Evolutionary conservation across 2,888 invertebrate species (phyloP).

Genomic region (Lypha dubia): DNA sequence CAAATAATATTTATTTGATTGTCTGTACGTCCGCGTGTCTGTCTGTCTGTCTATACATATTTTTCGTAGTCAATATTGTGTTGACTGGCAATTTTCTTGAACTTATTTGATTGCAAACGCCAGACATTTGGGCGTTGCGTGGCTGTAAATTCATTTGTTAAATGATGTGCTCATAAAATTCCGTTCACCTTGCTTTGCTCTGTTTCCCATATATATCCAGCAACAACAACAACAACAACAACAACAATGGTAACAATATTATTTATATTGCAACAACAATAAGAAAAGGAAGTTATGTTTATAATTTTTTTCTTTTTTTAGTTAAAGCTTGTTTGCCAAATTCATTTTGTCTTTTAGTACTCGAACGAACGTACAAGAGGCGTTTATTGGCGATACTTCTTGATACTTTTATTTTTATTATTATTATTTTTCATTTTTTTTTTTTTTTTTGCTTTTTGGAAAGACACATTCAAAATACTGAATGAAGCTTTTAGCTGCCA

Average conservation of each 20-base stretch:
- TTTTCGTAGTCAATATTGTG: conserved; percentile 57
- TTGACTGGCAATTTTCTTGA: conserved; percentile 68
- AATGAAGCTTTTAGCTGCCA: conserved; percentile 60
- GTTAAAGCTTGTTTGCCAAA: conserved; percentile 63
- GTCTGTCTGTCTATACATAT: not conserved
- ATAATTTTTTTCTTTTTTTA: conserved; percentile 3
- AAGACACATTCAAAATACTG: conserved; percentile 65
- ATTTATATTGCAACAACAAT: conserved; percentile 21
- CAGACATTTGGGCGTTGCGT: conserved; percentile 84
- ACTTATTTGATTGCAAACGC: conserved; percentile 79
- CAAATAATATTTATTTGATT: conserved; percentile 37
- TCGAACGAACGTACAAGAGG: conserved; percentile 62
- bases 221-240: conserved; percentile 17
- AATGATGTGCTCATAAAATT: conserved; percentile 84
- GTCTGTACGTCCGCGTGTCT: conserved; percentile 14
- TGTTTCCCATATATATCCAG: conserved; percentile 18
- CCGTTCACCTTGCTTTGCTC: conserved; percentile 72
- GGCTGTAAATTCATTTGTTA: conserved; percentile 84
- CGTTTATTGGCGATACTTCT: conserved; percentile 71
- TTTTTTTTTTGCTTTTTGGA: conserved; percentile 27
- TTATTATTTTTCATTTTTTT: conserved; percentile 17
- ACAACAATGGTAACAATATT: not conserved
- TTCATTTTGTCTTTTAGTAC: conserved; percentile 65
- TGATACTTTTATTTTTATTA: conserved; percentile 56
- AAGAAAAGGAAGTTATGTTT: conserved; percentile 54